Evolutionary conservation across 53 echinoderm and acorn worm genomes (phyloP), one percentile per base, ranked within the genome.

Genomic region (Paelopatides confundens): DNA sequence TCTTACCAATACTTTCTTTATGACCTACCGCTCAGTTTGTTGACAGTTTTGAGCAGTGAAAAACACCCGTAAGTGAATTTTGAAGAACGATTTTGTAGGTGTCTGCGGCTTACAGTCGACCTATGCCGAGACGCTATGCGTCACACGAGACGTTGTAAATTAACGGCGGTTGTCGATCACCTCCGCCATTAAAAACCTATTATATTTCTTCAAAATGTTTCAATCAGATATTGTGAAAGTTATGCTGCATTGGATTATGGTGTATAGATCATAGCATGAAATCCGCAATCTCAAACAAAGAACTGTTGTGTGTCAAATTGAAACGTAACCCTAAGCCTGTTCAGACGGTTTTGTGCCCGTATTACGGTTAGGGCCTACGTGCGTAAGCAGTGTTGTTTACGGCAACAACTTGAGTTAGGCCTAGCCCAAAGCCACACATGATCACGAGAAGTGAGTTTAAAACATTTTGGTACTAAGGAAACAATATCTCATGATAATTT

Each of bases 51-150:
- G 17, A 12, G 29, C 29, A 27, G 11, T 51, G 79, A 52, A 79
- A 21, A 14, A 28, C 4, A 29, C 17, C 43, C 32, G 51, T 33
- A 54, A 50, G 43, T 33, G 31, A 79, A 14, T 52, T 79, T 79
- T 79, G 3, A 21, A 33, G 79, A 50, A 28, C 21, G 53, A 79
- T 51, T 79, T 79, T 21, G 51, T 46, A 53, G 29, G 30, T 79
- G 33, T 79, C 79, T 79, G 79, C 79, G 34, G 79, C 79, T 32
- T 79, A 53, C 79, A 79, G 79, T 79, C 84, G 84, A 83, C 84
- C 84, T 35, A 83, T 63, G 65, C 35, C 84, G 63, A 83, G 84
- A 83, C 84, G 84, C 84, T 63, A 43, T 83, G 84, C 84, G 84
- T 83, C 84, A 83, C 84, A 83, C 36, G 38, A 46, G 84, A 63